phyloP scores from a whole-genome alignment of 2,797 vertebrate species.

The Molossus alvarezi region DNA sequence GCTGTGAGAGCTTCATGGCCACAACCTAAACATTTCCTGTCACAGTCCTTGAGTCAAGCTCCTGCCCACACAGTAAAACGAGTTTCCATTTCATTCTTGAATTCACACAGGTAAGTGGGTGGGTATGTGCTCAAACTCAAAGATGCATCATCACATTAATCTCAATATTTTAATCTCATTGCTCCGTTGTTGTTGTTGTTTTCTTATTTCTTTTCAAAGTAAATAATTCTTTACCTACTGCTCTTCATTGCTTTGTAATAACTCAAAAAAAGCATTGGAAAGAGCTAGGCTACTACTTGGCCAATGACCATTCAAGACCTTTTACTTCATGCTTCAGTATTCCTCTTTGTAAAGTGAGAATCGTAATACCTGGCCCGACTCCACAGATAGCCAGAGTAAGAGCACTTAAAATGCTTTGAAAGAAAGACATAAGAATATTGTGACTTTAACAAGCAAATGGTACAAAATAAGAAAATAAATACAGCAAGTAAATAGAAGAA shows the following conservation, averaged over 20 bases:
- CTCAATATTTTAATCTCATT: constrained; percentile 53
- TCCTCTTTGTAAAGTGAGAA: constrained; percentile 40
- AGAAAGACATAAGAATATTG: constrained; percentile 1
- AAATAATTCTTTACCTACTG: constrained; percentile 58
- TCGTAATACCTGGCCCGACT: background rate
- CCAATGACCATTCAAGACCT: background rate
- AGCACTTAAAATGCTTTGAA: constrained; percentile 24
- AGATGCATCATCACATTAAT: constrained; percentile 20
- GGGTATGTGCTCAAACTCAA: constrained; percentile 35
- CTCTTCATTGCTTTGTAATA: constrained; percentile 40
- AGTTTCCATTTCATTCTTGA: constrained; percentile 78
- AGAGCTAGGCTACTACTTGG: background rate
- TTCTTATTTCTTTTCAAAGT: constrained; percentile 63
- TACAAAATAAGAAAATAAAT: constrained; percentile 63
- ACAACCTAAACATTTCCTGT: background rate
- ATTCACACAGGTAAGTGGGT: constrained; percentile 76
- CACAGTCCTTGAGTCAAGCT: constrained; percentile 69
- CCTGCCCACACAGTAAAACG: constrained; percentile 42
- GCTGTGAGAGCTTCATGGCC: background rate
- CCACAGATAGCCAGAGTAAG: constrained; percentile 25
- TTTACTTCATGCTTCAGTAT: constrained; percentile 37
- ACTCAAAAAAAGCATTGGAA: constrained; percentile 6
- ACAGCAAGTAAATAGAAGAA: constrained; percentile 60
- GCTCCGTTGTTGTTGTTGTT: background rate
- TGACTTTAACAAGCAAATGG: background rate